Evolutionary conservation across 1,140 invertebrate genomes (phyloP), one percentile per base, ranked within the genome.

Genomic region (Bombus confusus): DNA sequence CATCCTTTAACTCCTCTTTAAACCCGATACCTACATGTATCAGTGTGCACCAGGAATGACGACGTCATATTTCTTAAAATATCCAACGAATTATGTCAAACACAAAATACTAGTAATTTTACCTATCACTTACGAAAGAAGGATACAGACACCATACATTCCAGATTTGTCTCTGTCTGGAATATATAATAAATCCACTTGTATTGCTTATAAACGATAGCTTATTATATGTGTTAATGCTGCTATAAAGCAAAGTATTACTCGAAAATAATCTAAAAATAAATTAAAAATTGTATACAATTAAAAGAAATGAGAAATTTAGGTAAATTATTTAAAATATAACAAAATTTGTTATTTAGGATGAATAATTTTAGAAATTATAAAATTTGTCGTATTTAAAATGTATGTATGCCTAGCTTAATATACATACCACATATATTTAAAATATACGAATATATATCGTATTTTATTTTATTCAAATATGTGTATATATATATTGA

Each of bases 1-100:
- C 96, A 96, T 94, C 96, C 96, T 22, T 90, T 96, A 41, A 68
- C 92, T 31, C 96, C n/a, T 95, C 88, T 96, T 96, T 88, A 95
- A 94, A 83, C 91, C 94, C 22, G 91, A 94, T n/a, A 91, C 95
- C 59, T 95, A 95, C 79, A 87, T 89, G 80, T 96, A 94, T 88
- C 95, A 96, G 86, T 96, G 95, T 88, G 93, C 96, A 25, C 85
- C 93, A 66, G 94, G 95, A 91, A 95, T 95, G 68, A 77, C 86
- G 31, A 31, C 34, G 22, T 86, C 87, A 8, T 91, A 90, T 83
- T 72, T 91, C 25, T 80, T 57, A 12, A 94, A 95, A 59, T 96
- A 95, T 92, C 96, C 96, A 9, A 93, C 92, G 86, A 95, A 93
- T 85, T 95, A 96, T 86, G 94, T 95, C 64, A 95, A 95, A 86